Evolutionary conservation across 2,888 invertebrate genomes (phyloP).

Genomic region (Melieria picta): DNA sequence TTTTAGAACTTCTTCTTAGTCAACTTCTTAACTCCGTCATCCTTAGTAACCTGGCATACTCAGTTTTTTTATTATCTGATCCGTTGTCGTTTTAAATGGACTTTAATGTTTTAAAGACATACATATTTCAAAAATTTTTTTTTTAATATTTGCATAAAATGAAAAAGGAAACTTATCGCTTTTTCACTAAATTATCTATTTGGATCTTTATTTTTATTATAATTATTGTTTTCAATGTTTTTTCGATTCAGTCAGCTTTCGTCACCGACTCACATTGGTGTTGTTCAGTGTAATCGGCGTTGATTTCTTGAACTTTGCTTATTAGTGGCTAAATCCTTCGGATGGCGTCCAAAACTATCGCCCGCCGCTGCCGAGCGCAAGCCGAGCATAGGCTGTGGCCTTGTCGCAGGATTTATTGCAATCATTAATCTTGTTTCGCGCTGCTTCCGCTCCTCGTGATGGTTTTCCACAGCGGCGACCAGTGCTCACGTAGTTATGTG

Average conservation of each 20-base stretch:
- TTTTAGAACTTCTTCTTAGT: too few relatives aligned
- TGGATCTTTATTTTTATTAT: too few relatives aligned
- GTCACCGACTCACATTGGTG: slow-evolving; percentile 46
- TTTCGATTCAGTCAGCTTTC: not conserved
- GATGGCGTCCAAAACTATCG: not conserved
- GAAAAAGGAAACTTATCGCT: too few relatives aligned
- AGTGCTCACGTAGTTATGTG: slow-evolving; percentile 4
- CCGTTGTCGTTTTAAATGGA: too few relatives aligned
- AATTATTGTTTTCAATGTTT: too few relatives aligned
- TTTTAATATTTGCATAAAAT: too few relatives aligned
- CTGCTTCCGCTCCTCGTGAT: slow-evolving; percentile 37
- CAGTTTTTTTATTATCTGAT: too few relatives aligned
- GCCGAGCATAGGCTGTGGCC: slow-evolving; percentile 24
- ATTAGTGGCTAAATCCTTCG: slow-evolving; percentile 30
- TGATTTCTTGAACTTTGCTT: slow-evolving; percentile 54
- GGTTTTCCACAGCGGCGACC: not conserved
- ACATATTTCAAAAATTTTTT: too few relatives aligned
- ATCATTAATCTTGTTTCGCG: slow-evolving; percentile 65
- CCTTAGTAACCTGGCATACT: too few relatives aligned
- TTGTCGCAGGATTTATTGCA: slow-evolving; percentile 65
- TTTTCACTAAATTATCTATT: too few relatives aligned
- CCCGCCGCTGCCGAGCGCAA: slow-evolving; percentile 29
- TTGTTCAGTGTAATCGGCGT: slow-evolving; percentile 47
- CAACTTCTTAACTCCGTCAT: too few relatives aligned
- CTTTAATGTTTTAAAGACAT: too few relatives aligned